phyloP scores from a whole-genome alignment of 2,888 invertebrate genomes.

The Drosophila fungiperda region DNA sequence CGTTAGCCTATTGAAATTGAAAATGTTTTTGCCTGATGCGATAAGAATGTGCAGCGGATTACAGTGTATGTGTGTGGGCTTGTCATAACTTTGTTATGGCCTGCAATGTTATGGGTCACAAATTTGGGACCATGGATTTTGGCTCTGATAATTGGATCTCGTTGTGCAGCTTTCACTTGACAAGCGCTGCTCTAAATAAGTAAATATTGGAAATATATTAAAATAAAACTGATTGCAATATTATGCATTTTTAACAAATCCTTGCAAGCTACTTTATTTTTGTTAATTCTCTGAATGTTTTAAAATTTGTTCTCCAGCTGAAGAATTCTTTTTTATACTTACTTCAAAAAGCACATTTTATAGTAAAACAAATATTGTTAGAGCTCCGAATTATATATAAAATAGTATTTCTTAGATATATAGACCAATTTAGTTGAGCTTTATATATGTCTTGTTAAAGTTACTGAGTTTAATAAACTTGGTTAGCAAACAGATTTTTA shows the following conservation, averaged over 20 bases:
- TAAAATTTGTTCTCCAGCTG: background rate
- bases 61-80: slow-evolving; percentile 23
- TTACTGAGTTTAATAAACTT: background rate
- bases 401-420: background rate
- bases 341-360: background rate
- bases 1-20: slow-evolving; percentile 79
- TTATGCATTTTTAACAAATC: background rate
- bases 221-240: background rate
- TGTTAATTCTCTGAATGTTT: background rate
- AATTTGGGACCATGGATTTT: slow-evolving; percentile 51
- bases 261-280: background rate
- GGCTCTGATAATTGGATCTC: slow-evolving; percentile 54
- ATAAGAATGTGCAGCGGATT: slow-evolving; percentile 69
- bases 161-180: slow-evolving; percentile 33
- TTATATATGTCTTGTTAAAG: background rate
- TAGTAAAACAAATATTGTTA: background rate
- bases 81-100: slow-evolving; percentile 50
- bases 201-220: background rate
- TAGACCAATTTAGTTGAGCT: background rate
- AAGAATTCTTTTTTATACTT: background rate
- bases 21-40: slow-evolving; percentile 73
- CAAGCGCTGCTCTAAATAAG: slow-evolving; percentile 3
- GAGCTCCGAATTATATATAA: background rate
- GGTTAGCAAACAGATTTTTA: background rate
- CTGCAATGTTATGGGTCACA: slow-evolving; percentile 55